Base-by-base conservation (phyloP, 2,888 invertebrate genomes). In the Apoda limacodes region DNA sequence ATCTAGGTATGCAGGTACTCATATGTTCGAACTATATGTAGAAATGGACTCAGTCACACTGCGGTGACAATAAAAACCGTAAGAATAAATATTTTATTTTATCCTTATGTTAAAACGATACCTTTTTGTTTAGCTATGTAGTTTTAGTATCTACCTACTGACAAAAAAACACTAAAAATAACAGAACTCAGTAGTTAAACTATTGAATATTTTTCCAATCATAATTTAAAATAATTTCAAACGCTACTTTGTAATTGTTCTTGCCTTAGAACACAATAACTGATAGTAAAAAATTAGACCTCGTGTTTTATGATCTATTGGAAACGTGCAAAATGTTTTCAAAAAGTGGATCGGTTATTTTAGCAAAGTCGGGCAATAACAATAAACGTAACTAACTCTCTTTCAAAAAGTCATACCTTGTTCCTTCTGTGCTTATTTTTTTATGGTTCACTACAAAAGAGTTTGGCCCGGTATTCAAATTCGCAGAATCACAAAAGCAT, bases 391-490 rank as follows among this genome's bases (percentile, higher is more conserved):
- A 46, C 48, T 40, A 34, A 55, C 50, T 54, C 48, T 52, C 52
- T 55, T 61, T 57, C 42, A 47, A 51, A 52, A 51, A 21, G 43
- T 33, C 25, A 35, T 29, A 34, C 39, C 46, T 59, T 55, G 54
- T 56, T 28, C 40, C 37, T 39, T 39, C 45, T 50, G 46, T 48
- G 49, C 46, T 46, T 45, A 35, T 47, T 42, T 52, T 61, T 58
- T 59, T 55, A 56, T 53, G 51, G 37, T 33, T 35, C n/a, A n/a
- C 24, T 34, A 62, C 62, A 67, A 63, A 60, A 56, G 57, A 55
- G 52, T 61, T 62, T 52, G 47, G 45, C 48, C 48, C 54, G 58
- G 62, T 69, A 69, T 70, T 62, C 53, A 63, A 67, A 69, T 76
- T 72, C 75, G 60, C 43, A 61, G 76, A 74, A 75, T 43, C 47